A percentile compares a stretch with the other conserved stretches of the same genome.
phyloP scores from a whole-genome alignment of 37 sponge, comb jelly and placozoan species.

The Crambe crambe region DNA sequence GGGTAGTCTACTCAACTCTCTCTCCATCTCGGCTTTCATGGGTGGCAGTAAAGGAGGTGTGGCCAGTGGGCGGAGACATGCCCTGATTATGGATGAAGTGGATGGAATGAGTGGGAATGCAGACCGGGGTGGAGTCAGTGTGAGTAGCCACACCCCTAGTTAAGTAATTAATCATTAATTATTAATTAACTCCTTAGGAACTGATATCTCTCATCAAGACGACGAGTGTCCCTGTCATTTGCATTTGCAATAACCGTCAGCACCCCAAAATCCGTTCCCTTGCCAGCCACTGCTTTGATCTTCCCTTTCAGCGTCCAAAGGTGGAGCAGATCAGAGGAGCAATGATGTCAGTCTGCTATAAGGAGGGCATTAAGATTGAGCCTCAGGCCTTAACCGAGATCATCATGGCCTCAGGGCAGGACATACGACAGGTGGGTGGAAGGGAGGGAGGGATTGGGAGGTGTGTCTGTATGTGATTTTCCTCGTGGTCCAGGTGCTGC shows the following conservation, averaged over 20 bases:
- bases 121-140: conserved; percentile 88
- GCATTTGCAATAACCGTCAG: conserved; percentile 97
- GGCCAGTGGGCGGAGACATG: conserved; percentile 58
- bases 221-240: conserved; percentile 89
- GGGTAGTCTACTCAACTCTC: conserved; percentile 61
- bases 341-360: conserved; percentile 90
- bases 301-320: conserved; percentile 81
- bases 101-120: conserved; percentile 99
- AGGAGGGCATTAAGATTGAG: conserved; percentile 87
- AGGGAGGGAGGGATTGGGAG: background rate
- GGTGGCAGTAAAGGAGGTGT: conserved; percentile 24
- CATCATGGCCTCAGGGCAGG: conserved; percentile 80
- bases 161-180: background rate
- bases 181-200: conserved; percentile 48
- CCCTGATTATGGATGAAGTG: conserved; percentile 97
- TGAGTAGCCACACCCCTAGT: background rate
- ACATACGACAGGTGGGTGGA: conserved; percentile 77
- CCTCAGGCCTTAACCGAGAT: conserved; percentile 81
- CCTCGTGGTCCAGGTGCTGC: conserved; percentile 58
- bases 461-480: background rate
- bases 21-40: conserved; percentile 61
- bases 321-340: conserved; percentile 91
- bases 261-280: conserved; percentile 91
- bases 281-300: conserved; percentile 90
- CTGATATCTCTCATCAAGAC: conserved; percentile 90